Percentiles rank a stretch among this genome's conserved stretches.
phyloP scores from a whole-genome alignment of 2,888 invertebrate species.

The Campoplex nolae region DNA sequence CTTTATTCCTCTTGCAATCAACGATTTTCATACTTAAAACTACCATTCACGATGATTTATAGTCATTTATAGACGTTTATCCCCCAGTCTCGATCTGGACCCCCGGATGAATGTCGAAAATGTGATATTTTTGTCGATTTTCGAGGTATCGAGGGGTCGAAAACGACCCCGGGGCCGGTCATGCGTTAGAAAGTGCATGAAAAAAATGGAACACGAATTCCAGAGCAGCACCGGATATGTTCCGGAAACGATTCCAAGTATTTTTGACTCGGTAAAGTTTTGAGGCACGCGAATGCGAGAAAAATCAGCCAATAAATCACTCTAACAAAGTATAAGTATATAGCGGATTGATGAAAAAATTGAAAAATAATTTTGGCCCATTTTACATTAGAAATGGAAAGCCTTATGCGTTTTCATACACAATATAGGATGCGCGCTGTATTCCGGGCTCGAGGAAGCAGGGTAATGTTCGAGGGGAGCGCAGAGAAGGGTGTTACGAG shows the following conservation, averaged over 20 bases:
- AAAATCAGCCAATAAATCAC: background rate
- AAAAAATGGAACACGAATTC: too few species aligned
- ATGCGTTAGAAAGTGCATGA: too few species aligned
- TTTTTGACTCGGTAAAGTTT: background rate
- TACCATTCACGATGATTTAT: too few species aligned
- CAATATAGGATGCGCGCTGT: conserved; percentile 7
- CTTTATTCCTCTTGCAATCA: background rate
- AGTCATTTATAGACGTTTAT: too few species aligned
- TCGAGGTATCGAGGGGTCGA: too few species aligned
- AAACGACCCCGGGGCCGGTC: too few species aligned
- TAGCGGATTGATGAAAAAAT: background rate
- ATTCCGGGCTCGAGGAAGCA: conserved; percentile 18
- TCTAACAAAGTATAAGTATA: too few species aligned
- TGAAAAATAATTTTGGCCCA: background rate
- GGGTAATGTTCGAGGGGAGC: conserved; percentile 31
- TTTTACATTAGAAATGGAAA: conserved; percentile 1
- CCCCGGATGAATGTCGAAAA: too few species aligned
- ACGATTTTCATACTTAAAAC: background rate
- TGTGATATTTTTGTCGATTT: too few species aligned
- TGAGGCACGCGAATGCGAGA: background rate
- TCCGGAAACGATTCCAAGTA: too few species aligned
- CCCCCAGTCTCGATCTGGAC: too few species aligned
- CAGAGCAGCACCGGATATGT: too few species aligned
- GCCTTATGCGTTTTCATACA: background rate
- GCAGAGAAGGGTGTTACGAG: conserved; percentile 15